Base-by-base conservation (phyloP, 2,888 invertebrate species). In the Drosophila meridiana region DNA sequence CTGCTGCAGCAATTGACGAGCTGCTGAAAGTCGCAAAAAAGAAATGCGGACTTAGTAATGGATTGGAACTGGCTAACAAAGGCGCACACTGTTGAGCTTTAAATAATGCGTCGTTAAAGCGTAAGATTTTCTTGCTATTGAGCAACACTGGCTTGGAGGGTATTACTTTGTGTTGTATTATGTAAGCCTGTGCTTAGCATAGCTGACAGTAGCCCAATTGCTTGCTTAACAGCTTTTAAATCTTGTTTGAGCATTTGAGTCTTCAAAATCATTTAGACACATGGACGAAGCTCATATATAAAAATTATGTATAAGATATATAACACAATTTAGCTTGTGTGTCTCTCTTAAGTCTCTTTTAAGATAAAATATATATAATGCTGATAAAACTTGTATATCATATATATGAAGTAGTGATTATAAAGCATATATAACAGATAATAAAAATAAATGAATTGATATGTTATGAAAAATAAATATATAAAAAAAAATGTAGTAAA, bases 1-100 rank as follows among this genome's bases (percentile, higher is more conserved):
- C 28, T 36, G 26, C 47, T 7, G 28, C 34, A 30, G 30, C 11
- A 13, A 36, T 36, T 50, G 59, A 58, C 40, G 50, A 63, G 50
- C 36, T 45, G 47, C 32, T 3, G 55, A 40, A 62, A 63, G 58
- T 43, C 45, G 30, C 14, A 43, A 43, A 52, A 26, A 36, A 52
- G n/a, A 36, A 47, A 62, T 14, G 38, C 58, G 32, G 8, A 38
- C 47, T 34, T 30, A 60, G 50, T 20, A 48, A 58, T 28, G 36
- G 8, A 47, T 40, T 34, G 36, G 2, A 34, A 43, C 42, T 20
- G 42, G 30, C 34, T 34, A 40, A 40, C 65, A 52, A 38, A 6
- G 32, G 8, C 5, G n/a, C 8, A 11, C 42, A 30, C 2, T 32
- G 14, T 14, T 34, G 4, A 58, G 20, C 47, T 56, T n/a, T 6